Evolutionary conservation across 2,888 invertebrate species (phyloP), one percentile per base, ranked within the genome.

Genomic region (Amiota mariae): DNA sequence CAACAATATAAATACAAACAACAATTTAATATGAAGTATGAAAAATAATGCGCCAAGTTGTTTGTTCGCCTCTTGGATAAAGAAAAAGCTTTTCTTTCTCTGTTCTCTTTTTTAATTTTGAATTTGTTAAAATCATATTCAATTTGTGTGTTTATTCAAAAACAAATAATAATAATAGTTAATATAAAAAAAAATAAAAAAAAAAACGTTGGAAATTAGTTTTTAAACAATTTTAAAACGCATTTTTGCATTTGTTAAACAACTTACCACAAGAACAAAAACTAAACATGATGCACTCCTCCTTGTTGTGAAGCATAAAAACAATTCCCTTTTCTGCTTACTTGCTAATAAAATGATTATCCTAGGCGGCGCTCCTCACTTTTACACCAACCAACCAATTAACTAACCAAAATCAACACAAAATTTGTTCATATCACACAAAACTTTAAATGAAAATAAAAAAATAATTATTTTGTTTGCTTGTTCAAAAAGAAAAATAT

Each of bases 41-140:
- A n/a, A n/a, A n/a, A n/a, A n/a, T n/a, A n/a, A n/a, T 85, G 83
- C 36, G 6, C 81, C 85, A 81, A 85, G 81, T 83, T 80, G 85
- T 79, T 84, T 79, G 81, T 13, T 59, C 8, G 24, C 2, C 18
- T 59, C 15, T 59, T 36, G 8, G 2, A 4, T 36, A 36, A 36
- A 36, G 36, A 59, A 20, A 18, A 59, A 20, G 59, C 20, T 11
- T 59, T 59, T 59, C 59, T 15, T 3, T 12, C 59, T 20, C 20
- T 20, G 15, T 15, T 54, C 59, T 59, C 59, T 59, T 18, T 18
- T 20, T n/a, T 20, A 4, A 6, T 8, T 18, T 59, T 15, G 20
- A n/a, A 13, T 54, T 8, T 36, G 6, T 36, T 36, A 36, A 36
- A 36, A 6, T 36, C 36, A 36, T 36, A 36, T 36, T 36, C 36